Base-by-base conservation (phyloP, 2,888 invertebrate genomes). In the Gari tellinella region DNA sequence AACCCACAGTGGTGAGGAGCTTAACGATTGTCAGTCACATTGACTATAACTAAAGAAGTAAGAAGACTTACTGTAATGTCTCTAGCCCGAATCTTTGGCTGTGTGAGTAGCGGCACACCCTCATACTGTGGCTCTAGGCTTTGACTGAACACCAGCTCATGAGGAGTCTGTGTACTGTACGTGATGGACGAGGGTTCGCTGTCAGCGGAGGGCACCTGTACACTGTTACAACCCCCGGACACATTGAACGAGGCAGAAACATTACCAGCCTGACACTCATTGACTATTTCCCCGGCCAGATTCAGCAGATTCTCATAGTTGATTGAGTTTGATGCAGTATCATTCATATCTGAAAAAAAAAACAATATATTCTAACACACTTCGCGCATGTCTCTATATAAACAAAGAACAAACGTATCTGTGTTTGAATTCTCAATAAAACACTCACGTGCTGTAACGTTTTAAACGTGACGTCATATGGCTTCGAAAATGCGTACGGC, bases 221-320 rank as follows among this genome's bases (percentile, higher is more conserved):
- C 70, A 21, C 56, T 43, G n/a, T 70, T 55, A 45, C 75, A 76
- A 4, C 37, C 43, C 21, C 75, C 70, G 0, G 67, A 61, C 31
- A 67, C 26, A 60, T 76, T 76, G 17, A 76, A 58, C 5, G 60
- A 51, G 5, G 23, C 10, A 3, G 57, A 52, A 0, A 67, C 25
- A 26, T 70, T 37, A 5, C 75, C 64, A 26, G 70, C 77, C 68
- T 82, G 82, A 53, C 80, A 80, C 19, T 75, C 72, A 25, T 78
- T 78, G 12, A 82, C 73, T 10, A 82, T 56, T 2, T 60, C 56
- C 0, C 70, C 26, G n/a, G 76, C 75, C 4, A 76, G 14, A 1
- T 45, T 21, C 10, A 62, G 58, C 4, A 75, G 76, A 26, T 53
- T 61, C 12, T 21, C 38, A 23, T 60, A 66, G 58, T 62, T 67